Conservation (phyloP, 1,140 invertebrate genomes). For the Aphaenogaster floridana region DNA sequence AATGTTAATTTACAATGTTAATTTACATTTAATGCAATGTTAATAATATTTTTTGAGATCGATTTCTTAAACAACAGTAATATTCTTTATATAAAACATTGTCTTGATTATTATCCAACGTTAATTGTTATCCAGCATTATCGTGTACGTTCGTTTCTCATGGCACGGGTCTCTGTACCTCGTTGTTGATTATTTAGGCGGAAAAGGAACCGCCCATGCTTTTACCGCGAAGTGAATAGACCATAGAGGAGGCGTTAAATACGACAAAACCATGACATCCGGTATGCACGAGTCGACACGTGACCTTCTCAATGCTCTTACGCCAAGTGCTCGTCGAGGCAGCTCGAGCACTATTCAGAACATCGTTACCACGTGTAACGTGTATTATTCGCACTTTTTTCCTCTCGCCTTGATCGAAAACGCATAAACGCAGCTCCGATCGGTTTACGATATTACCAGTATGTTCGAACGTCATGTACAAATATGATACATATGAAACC, state of each 20-base stretch:
- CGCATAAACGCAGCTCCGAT: not conserved
- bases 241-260: conserved; percentile 79
- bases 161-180: conserved; percentile 61
- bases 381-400: conserved; percentile 26
- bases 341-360: conserved; percentile 29
- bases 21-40: not conserved
- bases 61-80: not conserved
- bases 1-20: too few species aligned
- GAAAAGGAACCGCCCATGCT: conserved; percentile 81
- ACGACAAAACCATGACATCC: conserved; percentile 83
- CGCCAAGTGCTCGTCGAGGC: conserved; percentile 62
- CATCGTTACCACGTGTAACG: conserved; percentile 49
- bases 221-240: conserved; percentile 78
- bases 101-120: not conserved
- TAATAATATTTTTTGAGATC: not conserved
- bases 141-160: conserved; percentile 61
- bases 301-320: conserved; percentile 78
- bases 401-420: not conserved
- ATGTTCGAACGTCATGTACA: not conserved
- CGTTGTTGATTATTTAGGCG: conserved; percentile 69
- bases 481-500: not conserved
- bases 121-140: not conserved
- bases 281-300: conserved; percentile 83
- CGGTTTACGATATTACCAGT: not conserved
- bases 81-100: conserved; percentile 1